A percentile compares a stretch with the other conserved stretches of the same genome.
Conservation (phyloP, 2,888 invertebrate species). For the Apodemia duryi region DNA sequence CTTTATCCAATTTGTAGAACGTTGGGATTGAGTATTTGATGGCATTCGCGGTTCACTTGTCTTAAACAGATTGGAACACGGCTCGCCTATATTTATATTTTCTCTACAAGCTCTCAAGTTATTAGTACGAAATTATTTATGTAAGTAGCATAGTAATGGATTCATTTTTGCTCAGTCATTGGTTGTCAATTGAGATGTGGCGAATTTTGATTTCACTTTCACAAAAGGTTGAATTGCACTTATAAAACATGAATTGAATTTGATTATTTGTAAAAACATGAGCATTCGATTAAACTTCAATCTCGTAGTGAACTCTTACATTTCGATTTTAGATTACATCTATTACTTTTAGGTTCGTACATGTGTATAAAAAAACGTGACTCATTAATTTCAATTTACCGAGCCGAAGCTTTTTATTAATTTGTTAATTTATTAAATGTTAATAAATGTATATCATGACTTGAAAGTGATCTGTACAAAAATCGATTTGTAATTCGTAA, state of each 20-base stretch:
- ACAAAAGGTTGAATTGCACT: constrained; percentile 16
- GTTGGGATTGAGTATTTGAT: too few species aligned
- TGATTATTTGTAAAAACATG: constrained; percentile 11
- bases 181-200: constrained; percentile 43
- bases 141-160: constrained; percentile 35
- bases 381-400: too few species aligned
- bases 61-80: too few species aligned
- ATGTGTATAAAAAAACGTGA: not conserved
- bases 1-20: too few species aligned
- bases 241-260: constrained; percentile 14
- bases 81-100: too few species aligned
- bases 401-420: too few species aligned
- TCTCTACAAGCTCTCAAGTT: too few species aligned
- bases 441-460: too few species aligned
- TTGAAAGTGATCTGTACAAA: too few species aligned
- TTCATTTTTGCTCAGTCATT: constrained; percentile 44
- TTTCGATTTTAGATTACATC: not conserved
- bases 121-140: constrained; percentile 30
- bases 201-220: constrained; percentile 39
- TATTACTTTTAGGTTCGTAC: not conserved
- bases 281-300: constrained; percentile 9
- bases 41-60: too few species aligned
- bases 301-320: not conserved
- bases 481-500: not conserved
- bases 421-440: too few species aligned